Evolutionary conservation across 2,113 vertebrate species (phyloP), one percentile per base, ranked within the genome.

Genomic region (Pollachius pollachius): DNA sequence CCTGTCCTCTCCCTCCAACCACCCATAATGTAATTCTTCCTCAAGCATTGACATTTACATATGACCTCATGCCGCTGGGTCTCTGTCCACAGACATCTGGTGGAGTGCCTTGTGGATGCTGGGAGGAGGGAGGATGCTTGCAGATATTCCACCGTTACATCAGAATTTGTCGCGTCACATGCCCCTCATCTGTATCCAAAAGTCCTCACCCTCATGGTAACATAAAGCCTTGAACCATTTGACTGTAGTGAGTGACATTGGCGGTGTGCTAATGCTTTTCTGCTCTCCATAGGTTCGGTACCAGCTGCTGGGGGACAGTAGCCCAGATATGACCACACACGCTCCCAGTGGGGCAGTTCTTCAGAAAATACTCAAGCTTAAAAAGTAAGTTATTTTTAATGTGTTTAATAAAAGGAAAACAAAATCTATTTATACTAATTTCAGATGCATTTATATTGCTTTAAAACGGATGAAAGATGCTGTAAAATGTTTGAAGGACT

Each of bases 191-290:
- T 91, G 72, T 94, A 93, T 41, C 80, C 87, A 11, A 78, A 85
- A 18, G 68, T 97, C 3, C 96, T 94, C 80, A 89, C 89, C 2
- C 58, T 93, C 52, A 93, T 94, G 95, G 96, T 98, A 90, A 91
- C 73, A 34, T 3, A n/a, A 64, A 23, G 23, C 9, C n/a, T 11
- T 64, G 8, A 48, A 13, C 41, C 41, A 37, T 25, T 18, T 37
- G n/a, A 30, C 27, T 15, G 52, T 25, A 62, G 9, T 25, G 13
- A 2, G 9, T 12, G 15, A 25, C n/a, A 12, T 34, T 25, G 8
- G 18, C 57, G 7, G 12, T 23, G 57, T 48, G 4, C 15, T 61
- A 21, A 68, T 19, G 37, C 8, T 60, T 6, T 41, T 41, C 52
- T 65, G 69, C 63, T 74, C 23, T 78, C 71, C 1, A 16, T 78